Evolutionary conservation across 2,888 invertebrate genomes (phyloP).

Genomic region (Allolobophora icterica): DNA sequence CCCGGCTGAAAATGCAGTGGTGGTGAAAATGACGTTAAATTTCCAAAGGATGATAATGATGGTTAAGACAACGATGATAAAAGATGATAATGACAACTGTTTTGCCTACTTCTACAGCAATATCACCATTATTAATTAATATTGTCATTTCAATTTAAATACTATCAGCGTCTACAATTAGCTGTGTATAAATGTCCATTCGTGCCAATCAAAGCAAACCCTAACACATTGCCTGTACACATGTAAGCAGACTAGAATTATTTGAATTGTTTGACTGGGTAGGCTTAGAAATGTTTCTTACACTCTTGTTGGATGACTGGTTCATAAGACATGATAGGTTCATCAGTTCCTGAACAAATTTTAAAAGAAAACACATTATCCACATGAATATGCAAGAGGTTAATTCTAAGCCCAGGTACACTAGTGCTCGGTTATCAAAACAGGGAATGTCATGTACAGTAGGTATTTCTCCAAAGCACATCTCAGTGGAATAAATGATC

Average conservation of each 20-base stretch:
- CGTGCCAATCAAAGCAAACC: too few species aligned
- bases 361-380: not conserved
- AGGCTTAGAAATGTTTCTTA: constrained; percentile 39
- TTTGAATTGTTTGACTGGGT: not conserved
- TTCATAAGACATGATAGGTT: constrained; percentile 80
- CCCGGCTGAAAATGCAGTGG: not conserved
- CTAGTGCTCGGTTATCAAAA: too few species aligned
- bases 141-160: not conserved
- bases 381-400: too few species aligned
- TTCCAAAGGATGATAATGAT: not conserved
- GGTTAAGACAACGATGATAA: not conserved
- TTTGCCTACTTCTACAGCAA: not conserved
- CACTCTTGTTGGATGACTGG: constrained; percentile 87
- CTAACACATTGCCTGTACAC: too few species aligned
- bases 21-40: not conserved
- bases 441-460: too few species aligned
- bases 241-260: too few species aligned
- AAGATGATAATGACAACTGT: not conserved
- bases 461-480: too few species aligned
- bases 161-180: too few species aligned
- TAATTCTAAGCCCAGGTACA: too few species aligned
- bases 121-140: not conserved
- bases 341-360: constrained; percentile 64
- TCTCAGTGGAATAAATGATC: too few species aligned
- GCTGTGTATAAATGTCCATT: too few species aligned